phyloP scores from a whole-genome alignment of 2,888 invertebrate genomes.

The Drosophila ezoana region DNA sequence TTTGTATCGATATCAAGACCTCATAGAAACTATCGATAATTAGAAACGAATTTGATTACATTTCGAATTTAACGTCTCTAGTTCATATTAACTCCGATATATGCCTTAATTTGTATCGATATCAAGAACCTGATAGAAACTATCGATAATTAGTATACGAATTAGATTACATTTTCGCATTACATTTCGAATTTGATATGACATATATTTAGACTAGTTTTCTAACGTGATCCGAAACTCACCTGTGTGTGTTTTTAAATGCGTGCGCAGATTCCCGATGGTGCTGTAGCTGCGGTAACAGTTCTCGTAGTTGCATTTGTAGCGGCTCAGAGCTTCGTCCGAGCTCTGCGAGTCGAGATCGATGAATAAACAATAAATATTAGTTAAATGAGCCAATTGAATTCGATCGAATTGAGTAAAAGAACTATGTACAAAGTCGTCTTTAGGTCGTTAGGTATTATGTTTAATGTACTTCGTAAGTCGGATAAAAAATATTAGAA shows the following conservation, averaged over 20 bases:
- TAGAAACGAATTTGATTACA: no score
- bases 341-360: constrained; percentile 73
- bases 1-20: no score
- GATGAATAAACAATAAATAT: constrained; percentile 13
- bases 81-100: no score
- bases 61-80: no score
- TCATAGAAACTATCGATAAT: no score
- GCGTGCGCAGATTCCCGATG: constrained; percentile 96
- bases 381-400: constrained; percentile 1
- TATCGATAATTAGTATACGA: no score
- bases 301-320: constrained; percentile 94
- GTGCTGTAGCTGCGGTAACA: constrained; percentile 96
- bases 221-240: constrained; percentile 49
- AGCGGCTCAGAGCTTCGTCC: constrained; percentile 87
- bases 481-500: constrained; percentile 42
- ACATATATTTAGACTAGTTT: no score
- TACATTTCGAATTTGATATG: no score
- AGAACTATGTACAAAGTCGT: constrained; percentile 62
- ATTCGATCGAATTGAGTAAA: constrained; percentile 23
- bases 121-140: no score
- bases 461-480: constrained; percentile 54
- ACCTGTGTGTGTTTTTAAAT: constrained; percentile 98
- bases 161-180: no score
- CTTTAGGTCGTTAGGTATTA: constrained; percentile 63
- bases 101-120: no score